Conservation (phyloP, 2,797 vertebrate species). For the Phrynocephalus vlangalii region DNA sequence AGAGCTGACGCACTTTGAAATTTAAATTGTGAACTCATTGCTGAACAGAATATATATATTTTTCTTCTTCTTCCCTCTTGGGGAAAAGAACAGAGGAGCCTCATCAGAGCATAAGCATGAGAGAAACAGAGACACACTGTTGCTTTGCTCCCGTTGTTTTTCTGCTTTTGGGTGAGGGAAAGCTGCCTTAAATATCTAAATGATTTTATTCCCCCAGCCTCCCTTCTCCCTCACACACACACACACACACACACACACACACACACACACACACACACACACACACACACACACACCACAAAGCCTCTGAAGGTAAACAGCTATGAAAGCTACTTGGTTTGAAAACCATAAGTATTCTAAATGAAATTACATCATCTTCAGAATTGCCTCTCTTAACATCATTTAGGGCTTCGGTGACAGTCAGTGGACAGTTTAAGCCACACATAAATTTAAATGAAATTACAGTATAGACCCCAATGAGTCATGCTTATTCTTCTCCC, state of each 20-base stretch:
- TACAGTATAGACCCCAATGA: constrained; percentile 7
- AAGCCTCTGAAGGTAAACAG: constrained; percentile 29
- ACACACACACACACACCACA: constrained; percentile 14
- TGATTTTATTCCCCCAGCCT: not conserved
- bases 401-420: constrained; percentile 6
- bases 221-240: no score
- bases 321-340: constrained; percentile 16
- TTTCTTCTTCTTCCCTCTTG: not conserved
- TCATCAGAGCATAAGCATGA: not conserved
- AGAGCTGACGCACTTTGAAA: constrained; percentile 55
- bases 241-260: no score
- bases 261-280: no score
- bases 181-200: not conserved
- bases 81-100: no score
- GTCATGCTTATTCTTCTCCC: not conserved
- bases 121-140: constrained; percentile 37
- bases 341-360: constrained; percentile 32
- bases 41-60: not conserved
- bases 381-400: constrained; percentile 16
- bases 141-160: constrained; percentile 51
- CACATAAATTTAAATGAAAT: constrained; percentile 23
- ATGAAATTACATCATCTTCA: not conserved
- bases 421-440: not conserved
- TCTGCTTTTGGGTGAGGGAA: constrained; percentile 38
- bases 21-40: constrained; percentile 43